phyloP scores from a whole-genome alignment of 2,113 vertebrate species.

The Tragelaphus strepsiceros region DNA sequence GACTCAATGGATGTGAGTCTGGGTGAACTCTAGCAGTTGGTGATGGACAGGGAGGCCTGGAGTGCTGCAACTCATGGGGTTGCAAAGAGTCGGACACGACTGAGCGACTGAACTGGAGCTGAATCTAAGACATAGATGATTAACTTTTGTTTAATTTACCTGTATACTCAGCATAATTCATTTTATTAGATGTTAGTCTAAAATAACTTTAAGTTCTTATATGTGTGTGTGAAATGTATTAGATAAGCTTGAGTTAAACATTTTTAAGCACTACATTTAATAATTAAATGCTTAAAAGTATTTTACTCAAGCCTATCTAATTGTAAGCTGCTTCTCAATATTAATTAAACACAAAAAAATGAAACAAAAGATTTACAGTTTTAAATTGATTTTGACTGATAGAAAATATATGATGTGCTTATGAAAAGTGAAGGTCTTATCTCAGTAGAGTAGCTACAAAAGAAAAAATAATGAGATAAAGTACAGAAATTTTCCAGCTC shows the following conservation, averaged over 20 bases:
- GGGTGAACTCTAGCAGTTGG: no score
- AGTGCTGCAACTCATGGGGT: no score
- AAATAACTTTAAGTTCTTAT: neutral
- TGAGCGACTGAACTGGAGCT: no score
- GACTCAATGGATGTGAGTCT: no score
- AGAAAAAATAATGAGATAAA: neutral
- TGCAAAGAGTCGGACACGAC: no score
- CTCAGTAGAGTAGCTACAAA: neutral
- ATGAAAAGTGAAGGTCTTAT: constrained; percentile 4
- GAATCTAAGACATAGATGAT: neutral
- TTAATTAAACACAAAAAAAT: neutral
- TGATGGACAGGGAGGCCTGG: no score
- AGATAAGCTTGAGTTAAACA: neutral
- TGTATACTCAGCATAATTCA: neutral
- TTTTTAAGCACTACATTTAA: neutral
- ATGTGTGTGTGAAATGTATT: neutral
- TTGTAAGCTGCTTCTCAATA: neutral
- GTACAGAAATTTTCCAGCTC: neutral
- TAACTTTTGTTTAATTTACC: neutral
- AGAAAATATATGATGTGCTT: neutral
- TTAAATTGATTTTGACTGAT: neutral
- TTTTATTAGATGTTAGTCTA: neutral
- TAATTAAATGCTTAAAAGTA: neutral
- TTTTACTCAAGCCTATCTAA: neutral
- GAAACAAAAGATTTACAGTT: neutral